Base-by-base conservation (phyloP, 1,140 invertebrate species). In the Gonatopus flavifemur region DNA sequence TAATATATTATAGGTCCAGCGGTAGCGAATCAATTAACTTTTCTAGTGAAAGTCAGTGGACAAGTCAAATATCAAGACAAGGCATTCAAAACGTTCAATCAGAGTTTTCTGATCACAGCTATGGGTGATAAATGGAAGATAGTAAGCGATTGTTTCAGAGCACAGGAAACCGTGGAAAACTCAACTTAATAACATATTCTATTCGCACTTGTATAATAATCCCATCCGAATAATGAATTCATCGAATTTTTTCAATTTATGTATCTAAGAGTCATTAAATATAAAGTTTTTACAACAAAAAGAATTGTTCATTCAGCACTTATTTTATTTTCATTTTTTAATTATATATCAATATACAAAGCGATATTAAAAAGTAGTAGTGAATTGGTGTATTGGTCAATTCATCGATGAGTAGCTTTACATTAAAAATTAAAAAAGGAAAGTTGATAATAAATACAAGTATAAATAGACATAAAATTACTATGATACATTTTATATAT, bases 61-160 rank as follows among this genome's bases (percentile, higher is more conserved):
- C 82, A 80, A 46, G 86, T 91, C 0, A 86, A 83, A 56, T 89
- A 85, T 57, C 80, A 84, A 33, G 81, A 83, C 0, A 83, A 82
- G 64, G 41, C 61, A 0, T 64, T 70, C 1, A 86, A 85, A 62
- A 78, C 83, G 6, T 93, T 93, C 58, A 84, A 88, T 59, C 90
- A 94, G 72, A 88, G 85, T 9, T 93, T 94, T 61, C 72, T 93
- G 1, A 84, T 94, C 13, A 90, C 89, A 0, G 89, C 88, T 10
- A 83, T 88, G 59, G 88, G 84, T 16, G 88, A 91, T 48, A 91
- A 92, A 68, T 94, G 90, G 91, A 93, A 92, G 78, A 91, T 94
- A 51, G 89, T 89, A 18, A 90, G 85, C 35, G 91, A 94, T 67
- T 88, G 84, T 56, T 92, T 88, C 63, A 80, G 91, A 64, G 79